These are phyloP conservation scores for Cheilinus undulatus DNA, from an alignment of 2,113 vertebrate species.

Conservation along the genomic window DNA sequence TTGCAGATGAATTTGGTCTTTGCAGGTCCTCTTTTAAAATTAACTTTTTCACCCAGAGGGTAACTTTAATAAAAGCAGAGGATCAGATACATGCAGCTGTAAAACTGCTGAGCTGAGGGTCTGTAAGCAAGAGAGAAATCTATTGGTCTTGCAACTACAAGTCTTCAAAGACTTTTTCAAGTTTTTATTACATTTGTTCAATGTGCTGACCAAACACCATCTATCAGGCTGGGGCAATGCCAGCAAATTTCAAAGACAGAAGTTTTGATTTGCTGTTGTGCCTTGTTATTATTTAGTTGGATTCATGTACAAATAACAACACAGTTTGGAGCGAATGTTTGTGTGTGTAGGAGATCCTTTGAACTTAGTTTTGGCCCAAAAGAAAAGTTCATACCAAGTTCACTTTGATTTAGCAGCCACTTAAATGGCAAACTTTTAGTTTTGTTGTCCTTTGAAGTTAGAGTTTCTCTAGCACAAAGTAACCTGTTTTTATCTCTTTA, in stretches of 20 bases:
- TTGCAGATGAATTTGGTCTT: too few relatives aligned
- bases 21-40: too few relatives aligned
- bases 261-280: constrained; percentile 8
- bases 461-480: neutral
- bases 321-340: neutral
- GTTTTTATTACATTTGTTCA: constrained; percentile 24
- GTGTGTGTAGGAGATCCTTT: constrained; percentile 11
- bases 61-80: neutral
- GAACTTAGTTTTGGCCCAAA: constrained; percentile 12
- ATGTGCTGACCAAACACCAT: constrained; percentile 14
- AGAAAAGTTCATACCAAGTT: constrained; percentile 26
- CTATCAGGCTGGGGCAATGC: constrained; percentile 11
- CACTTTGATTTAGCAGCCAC: neutral
- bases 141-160: constrained; percentile 26
- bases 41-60: neutral
- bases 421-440: constrained; percentile 23
- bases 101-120: constrained; percentile 10
- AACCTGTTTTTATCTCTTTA: neutral
- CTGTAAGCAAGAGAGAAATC: constrained; percentile 8
- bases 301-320: constrained; percentile 1
- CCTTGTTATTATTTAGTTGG: constrained; percentile 15
- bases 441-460: constrained; percentile 8
- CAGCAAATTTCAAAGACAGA: constrained; percentile 9
- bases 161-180: constrained; percentile 39
- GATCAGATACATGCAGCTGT: constrained; percentile 22